Conservation (phyloP, 2,113 vertebrate genomes). For the Gobiocypris rarus region DNA sequence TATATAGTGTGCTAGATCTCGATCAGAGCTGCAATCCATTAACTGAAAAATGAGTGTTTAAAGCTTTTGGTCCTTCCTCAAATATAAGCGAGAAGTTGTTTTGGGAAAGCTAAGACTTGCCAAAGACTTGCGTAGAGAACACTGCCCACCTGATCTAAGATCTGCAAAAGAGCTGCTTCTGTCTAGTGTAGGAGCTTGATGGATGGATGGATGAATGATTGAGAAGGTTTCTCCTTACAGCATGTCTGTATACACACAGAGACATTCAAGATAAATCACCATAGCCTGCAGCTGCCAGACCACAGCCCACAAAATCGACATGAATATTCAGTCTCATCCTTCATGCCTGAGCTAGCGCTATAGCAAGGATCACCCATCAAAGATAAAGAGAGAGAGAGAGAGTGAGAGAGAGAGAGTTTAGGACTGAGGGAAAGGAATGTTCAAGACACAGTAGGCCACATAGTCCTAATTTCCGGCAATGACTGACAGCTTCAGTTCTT, state of each 20-base stretch:
- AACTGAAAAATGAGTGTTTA: too few relatives aligned
- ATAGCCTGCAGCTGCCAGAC: slow-evolving; percentile 13
- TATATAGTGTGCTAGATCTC: background rate
- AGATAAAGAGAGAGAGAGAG: background rate
- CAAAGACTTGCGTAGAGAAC: background rate
- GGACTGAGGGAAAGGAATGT: background rate
- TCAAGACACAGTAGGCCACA: background rate
- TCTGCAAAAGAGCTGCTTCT: background rate
- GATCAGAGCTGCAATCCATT: background rate
- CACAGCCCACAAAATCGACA: slow-evolving; percentile 30
- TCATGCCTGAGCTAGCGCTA: slow-evolving; percentile 33
- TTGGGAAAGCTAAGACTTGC: background rate
- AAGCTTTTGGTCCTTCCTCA: background rate
- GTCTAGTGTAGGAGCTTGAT: background rate
- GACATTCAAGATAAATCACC: slow-evolving; percentile 24
- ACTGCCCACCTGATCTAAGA: background rate
- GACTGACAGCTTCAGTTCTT: slow-evolving; percentile 4
- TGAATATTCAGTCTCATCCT: slow-evolving; percentile 48
- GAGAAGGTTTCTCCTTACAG: slow-evolving; percentile 23
- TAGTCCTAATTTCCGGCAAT: background rate
- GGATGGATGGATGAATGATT: slow-evolving; percentile 31
- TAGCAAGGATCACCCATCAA: background rate
- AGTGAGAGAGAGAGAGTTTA: background rate
- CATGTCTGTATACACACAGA: background rate
- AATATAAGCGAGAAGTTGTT: background rate